phyloP scores from a whole-genome alignment of 2,888 invertebrate species.

The Nemotelus pantherinus region DNA sequence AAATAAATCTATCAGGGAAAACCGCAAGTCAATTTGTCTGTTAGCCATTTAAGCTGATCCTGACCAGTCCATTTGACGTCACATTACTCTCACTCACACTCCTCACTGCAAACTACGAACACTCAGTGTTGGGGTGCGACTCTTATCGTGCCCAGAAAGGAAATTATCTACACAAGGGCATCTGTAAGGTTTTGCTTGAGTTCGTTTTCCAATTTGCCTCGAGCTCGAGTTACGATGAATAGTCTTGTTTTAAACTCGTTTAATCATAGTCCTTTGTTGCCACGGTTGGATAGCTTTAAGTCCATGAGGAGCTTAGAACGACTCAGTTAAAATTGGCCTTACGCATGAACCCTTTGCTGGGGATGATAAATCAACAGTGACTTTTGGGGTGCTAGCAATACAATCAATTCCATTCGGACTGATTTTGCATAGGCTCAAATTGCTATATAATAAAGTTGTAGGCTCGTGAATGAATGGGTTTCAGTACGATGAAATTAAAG shows the following conservation, averaged over 20 bases:
- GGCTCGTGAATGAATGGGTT: neutral
- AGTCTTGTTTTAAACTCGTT: conserved; percentile 20
- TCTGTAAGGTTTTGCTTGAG: conserved; percentile 3
- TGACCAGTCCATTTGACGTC: neutral
- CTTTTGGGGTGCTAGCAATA: neutral
- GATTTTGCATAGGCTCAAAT: conserved; percentile 1
- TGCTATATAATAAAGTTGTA: conserved; percentile 8
- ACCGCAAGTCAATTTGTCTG: conserved; percentile 39
- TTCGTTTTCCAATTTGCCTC: neutral
- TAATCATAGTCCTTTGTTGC: neutral
- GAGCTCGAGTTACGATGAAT: neutral
- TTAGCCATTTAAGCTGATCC: conserved; percentile 11
- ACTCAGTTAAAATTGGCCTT: neutral
- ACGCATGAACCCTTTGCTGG: neutral
- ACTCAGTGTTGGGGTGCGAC: too few relatives aligned
- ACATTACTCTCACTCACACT: neutral
- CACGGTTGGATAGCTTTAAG: conserved; percentile 3
- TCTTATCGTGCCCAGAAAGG: neutral
- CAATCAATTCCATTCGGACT: neutral
- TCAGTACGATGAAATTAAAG: neutral
- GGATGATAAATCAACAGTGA: conserved; percentile 8
- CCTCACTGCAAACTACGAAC: neutral
- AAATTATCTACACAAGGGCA: conserved; percentile 8
- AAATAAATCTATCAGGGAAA: conserved; percentile 27
- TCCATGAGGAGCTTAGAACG: conserved; percentile 1